Conservation (phyloP, 1,140 invertebrate genomes). For the Aphelinus certus region DNA sequence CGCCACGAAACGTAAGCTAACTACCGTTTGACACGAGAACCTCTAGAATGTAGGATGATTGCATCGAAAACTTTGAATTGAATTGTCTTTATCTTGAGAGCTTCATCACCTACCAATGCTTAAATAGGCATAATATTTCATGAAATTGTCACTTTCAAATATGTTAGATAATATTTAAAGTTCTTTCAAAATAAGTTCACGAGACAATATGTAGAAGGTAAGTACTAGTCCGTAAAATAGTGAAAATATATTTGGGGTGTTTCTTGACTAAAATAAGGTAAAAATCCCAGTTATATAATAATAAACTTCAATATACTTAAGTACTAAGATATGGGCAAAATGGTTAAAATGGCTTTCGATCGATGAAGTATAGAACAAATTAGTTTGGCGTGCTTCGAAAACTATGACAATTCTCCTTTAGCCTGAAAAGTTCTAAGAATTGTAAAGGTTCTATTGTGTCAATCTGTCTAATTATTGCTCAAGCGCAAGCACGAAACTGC, state of each 20-base stretch:
- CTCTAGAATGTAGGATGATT: slow-evolving; percentile 52
- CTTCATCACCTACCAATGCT: slow-evolving; percentile 43
- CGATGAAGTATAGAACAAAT: too few relatives aligned
- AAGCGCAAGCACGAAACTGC: neutral
- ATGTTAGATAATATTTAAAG: neutral
- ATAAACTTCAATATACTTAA: too few relatives aligned
- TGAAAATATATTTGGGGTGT: too few relatives aligned
- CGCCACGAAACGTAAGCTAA: slow-evolving; percentile 48
- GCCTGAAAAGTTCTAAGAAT: neutral
- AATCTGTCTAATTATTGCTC: slow-evolving; percentile 9
- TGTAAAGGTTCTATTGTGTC: slow-evolving; percentile 2
- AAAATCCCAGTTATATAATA: too few relatives aligned
- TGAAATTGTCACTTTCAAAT: neutral
- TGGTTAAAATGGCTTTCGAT: too few relatives aligned
- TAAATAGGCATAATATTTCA: neutral
- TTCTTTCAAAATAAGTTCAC: neutral
- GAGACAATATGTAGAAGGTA: too few relatives aligned
- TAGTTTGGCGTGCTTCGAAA: too few relatives aligned
- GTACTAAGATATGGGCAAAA: too few relatives aligned
- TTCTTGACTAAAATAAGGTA: too few relatives aligned
- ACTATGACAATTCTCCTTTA: too few relatives aligned
- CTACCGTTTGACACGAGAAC: slow-evolving; percentile 58
- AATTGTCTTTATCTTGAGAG: slow-evolving; percentile 52
- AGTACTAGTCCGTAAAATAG: too few relatives aligned
- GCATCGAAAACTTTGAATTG: slow-evolving; percentile 59